These are phyloP conservation scores for Thera britannica DNA, from an alignment of 2,888 invertebrate genomes.

Conservation along the genomic window DNA sequence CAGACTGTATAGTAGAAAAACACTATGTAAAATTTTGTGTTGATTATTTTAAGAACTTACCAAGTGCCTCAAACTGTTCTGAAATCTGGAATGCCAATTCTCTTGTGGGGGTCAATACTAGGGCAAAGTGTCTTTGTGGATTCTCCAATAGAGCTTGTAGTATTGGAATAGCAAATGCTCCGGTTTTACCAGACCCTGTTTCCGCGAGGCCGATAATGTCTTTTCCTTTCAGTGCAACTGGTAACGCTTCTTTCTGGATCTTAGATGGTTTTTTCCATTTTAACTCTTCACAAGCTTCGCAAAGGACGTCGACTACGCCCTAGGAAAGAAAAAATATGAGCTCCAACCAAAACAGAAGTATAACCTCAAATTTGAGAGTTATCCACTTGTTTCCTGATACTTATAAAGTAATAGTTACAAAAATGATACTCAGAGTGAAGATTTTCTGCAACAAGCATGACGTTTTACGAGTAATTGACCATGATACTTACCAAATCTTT, in stretches of 20 bases:
- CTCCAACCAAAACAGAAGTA: constrained; percentile 29
- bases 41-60: constrained; percentile 71
- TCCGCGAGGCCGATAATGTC: constrained; percentile 88
- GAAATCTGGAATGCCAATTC: constrained; percentile 99
- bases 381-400: not conserved
- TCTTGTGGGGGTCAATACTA: constrained; percentile 97
- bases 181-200: constrained; percentile 98
- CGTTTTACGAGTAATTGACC: not conserved
- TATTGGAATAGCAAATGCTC: constrained; percentile 98
- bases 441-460: not conserved
- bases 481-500: constrained; percentile 71
- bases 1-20: no score
- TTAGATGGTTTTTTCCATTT: constrained; percentile 98
- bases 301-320: constrained; percentile 96
- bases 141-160: constrained; percentile 94
- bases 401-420: not conserved
- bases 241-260: constrained; percentile 97
- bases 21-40: not conserved
- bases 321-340: constrained; percentile 55
- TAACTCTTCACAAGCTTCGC: constrained; percentile 95
- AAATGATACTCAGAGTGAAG: not conserved
- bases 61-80: constrained; percentile 99
- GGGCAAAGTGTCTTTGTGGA: constrained; percentile 97
- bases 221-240: constrained; percentile 94
- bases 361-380: constrained; percentile 49